A percentile compares a stretch with the other conserved stretches of the same genome.
Conservation (phyloP, 2,113 vertebrate genomes). For the Crotalus viridis region DNA sequence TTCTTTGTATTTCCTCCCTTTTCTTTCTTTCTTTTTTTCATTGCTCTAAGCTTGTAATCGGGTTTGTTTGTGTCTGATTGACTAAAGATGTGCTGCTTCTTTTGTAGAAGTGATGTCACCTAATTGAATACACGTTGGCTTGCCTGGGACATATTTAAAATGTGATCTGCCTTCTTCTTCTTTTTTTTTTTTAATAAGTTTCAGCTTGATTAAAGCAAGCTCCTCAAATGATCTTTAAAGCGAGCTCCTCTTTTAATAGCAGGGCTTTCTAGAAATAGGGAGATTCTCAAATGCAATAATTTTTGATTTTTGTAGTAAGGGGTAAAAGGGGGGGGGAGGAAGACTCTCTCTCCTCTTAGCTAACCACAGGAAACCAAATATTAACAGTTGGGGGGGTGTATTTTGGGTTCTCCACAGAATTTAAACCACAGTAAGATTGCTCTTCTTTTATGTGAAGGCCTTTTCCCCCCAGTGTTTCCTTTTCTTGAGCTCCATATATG, state of each 20-base stretch:
- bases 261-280: slow-evolving; percentile 61
- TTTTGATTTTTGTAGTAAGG: slow-evolving; percentile 24
- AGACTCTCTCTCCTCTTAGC: slow-evolving; percentile 69
- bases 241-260: slow-evolving; percentile 68
- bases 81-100: slow-evolving; percentile 72
- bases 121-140: slow-evolving; percentile 76
- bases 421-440: slow-evolving; percentile 59
- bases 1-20: slow-evolving; percentile 3
- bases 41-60: slow-evolving; percentile 69
- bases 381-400: slow-evolving; percentile 57
- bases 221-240: slow-evolving; percentile 73
- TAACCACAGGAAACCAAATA: slow-evolving; percentile 78
- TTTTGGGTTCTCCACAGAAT: slow-evolving; percentile 42
- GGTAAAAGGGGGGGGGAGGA: slow-evolving; percentile 53
- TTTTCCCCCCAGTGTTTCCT: slow-evolving; percentile 67
- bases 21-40: slow-evolving; percentile 32
- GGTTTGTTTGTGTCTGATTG: slow-evolving; percentile 78
- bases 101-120: slow-evolving; percentile 67
- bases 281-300: slow-evolving; percentile 73
- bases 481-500: slow-evolving; percentile 66
- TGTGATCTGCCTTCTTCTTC: slow-evolving; percentile 48
- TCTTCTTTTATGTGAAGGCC: slow-evolving; percentile 69
- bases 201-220: slow-evolving; percentile 78
- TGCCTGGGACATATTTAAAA: slow-evolving; percentile 67
- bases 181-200: slow-evolving; percentile 20